Evolutionary conservation across 1,140 invertebrate species (phyloP).

Genomic region (Cheumatopsyche charites): DNA sequence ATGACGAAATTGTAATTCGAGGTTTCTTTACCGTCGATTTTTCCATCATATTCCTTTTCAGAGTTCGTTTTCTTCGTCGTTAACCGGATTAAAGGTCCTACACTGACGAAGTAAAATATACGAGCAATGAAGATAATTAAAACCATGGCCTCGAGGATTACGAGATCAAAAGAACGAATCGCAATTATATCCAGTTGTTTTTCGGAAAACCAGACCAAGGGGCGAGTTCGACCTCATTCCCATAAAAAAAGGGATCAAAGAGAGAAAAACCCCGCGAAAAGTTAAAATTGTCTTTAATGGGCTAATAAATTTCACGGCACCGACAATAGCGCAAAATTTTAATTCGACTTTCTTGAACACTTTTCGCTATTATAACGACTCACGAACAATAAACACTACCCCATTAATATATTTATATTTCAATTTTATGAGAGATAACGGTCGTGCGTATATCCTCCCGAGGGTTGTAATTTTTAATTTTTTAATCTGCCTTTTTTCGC

Average conservation of each 20-base stretch:
- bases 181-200: slow-evolving; percentile 10
- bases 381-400: no score
- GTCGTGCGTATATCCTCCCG: no score
- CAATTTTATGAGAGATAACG: no score
- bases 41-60: not conserved
- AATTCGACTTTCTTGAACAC: slow-evolving; percentile 11
- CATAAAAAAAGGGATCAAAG: not conserved
- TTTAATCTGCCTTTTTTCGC: slow-evolving; percentile 19
- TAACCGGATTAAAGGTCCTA: slow-evolving; percentile 1
- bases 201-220: not conserved
- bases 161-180: slow-evolving; percentile 14
- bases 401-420: no score
- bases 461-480: slow-evolving; percentile 17
- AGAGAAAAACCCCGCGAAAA: not conserved
- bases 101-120: slow-evolving; percentile 16
- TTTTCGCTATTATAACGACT: not conserved
- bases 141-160: slow-evolving; percentile 13
- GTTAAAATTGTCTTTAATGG: slow-evolving; percentile 25
- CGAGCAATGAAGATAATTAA: slow-evolving; percentile 21
- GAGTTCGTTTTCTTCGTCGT: not conserved
- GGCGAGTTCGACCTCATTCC: not conserved
- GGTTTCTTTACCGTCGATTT: no score
- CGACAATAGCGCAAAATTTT: slow-evolving; percentile 14
- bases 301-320: slow-evolving; percentile 21
- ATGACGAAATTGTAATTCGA: not conserved